Conservation (phyloP, 23 tunicate genomes). For the Ciona savignyi region DNA sequence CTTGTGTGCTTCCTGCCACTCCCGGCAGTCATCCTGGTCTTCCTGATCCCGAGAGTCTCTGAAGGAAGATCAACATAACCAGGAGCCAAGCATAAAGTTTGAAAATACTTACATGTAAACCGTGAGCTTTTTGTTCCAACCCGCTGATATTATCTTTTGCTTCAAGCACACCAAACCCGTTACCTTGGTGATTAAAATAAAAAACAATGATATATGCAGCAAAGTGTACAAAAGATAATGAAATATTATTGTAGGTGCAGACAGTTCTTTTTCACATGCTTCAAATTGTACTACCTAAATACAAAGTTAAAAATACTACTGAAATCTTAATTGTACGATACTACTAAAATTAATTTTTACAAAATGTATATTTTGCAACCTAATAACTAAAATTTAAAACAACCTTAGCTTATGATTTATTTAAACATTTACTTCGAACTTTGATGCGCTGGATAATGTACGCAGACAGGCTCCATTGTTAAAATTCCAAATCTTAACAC, state of each 20-base stretch:
- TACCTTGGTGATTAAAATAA: too few relatives aligned
- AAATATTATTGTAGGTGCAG: too few relatives aligned
- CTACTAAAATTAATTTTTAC: background rate
- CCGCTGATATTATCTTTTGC: constrained; percentile 58
- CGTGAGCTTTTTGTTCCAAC: constrained; percentile 71
- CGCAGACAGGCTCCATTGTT: constrained; percentile 82
- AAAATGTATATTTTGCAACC: constrained; percentile 4
- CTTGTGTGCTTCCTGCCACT: constrained; percentile 66
- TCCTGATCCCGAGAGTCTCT: constrained; percentile 31
- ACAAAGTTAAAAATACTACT: too few relatives aligned
- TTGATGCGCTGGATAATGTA: constrained; percentile 31
- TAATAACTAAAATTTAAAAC: too few relatives aligned
- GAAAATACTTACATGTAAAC: constrained; percentile 47
- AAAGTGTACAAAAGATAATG: too few relatives aligned
- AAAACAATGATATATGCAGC: too few relatives aligned
- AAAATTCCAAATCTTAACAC: constrained; percentile 83
- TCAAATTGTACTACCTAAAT: too few relatives aligned
- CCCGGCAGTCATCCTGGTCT: constrained; percentile 6
- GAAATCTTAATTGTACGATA: too few relatives aligned
- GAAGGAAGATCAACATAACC: background rate
- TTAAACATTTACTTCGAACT: constrained; percentile 42
- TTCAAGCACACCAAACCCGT: constrained; percentile 66
- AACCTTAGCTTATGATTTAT: too few relatives aligned
- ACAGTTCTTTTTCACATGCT: too few relatives aligned
- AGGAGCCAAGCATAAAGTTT: background rate